These are phyloP conservation scores for Chaetorhynchus papuensis DNA, from an alignment of 2,113 vertebrate species.

Conservation along the genomic window DNA sequence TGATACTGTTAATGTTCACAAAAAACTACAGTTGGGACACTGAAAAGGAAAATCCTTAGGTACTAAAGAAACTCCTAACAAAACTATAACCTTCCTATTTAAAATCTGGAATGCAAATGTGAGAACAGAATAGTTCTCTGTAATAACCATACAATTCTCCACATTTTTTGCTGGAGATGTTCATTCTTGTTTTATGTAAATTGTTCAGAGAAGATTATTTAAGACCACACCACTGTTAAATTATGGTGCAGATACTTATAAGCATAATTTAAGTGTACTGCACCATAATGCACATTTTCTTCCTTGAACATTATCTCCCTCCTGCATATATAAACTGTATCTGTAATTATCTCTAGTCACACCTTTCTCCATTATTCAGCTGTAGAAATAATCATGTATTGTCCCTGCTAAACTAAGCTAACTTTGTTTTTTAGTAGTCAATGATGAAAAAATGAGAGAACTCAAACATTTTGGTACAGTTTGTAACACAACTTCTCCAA, in stretches of 20 bases:
- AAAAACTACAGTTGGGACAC: not conserved
- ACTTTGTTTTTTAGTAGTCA: not conserved
- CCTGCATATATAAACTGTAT: not conserved
- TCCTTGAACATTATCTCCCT: not conserved
- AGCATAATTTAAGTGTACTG: not conserved
- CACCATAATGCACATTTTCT: not conserved
- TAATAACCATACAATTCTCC: not conserved
- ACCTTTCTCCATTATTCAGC: not conserved
- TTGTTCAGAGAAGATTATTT: constrained; percentile 35
- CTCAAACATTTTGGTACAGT: not conserved
- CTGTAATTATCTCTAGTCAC: not conserved
- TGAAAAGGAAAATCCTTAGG: not conserved
- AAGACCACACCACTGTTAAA: not conserved
- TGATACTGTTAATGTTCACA: not conserved
- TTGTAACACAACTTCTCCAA: not conserved
- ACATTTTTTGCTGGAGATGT: not conserved
- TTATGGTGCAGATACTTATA: not conserved
- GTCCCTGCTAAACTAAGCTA: not conserved
- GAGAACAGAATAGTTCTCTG: not conserved
- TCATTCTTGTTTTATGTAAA: constrained; percentile 12
- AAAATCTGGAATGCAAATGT: not conserved
- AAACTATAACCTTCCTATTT: not conserved
- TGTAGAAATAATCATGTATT: not conserved
- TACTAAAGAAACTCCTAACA: not conserved
- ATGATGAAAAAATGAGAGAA: not conserved